Base-by-base conservation (phyloP, 2,888 invertebrate species). In the Diaprepes abbreviatus region DNA sequence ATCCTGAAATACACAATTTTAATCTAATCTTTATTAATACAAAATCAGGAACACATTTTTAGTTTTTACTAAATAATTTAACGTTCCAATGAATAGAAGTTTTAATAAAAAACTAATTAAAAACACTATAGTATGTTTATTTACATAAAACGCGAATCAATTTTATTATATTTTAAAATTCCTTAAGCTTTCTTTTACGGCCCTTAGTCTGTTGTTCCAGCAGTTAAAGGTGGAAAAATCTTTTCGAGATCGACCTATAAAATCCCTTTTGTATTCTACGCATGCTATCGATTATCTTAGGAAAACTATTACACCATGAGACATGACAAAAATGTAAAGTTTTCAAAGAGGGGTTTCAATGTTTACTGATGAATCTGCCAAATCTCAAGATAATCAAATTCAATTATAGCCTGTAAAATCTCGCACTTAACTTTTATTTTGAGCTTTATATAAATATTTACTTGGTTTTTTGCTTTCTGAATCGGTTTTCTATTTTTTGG, bases 221-320 rank as follows among this genome's bases (percentile, higher is more conserved):
- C 55, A 70, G 66, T 70, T 66, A 70, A 66, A 70, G 70, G 70
- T 70, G 36, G 70, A 70, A 70, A 70, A 70, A 66, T 66, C 68
- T 62, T 54, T 57, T 55, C 19, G 40, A 66, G 60, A 66, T 70
- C 66, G 70, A 70, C 65, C 70, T 59, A 70, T 70, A 70, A 70
- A 70, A 66, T n/a, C 59, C 40, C 55, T 66, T 70, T 70, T 66
- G 66, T 70, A 70, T 70, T 70, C 70, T 55, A 70, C 70, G 65
- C 70, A 60, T 66, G 70, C 43, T 40, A 70, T 70, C 70, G 66
- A 70, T 70, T 70, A 70, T 70, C 70, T 70, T 70, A 70, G 66
- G 62, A 70, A 70, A 70, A 70, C 70, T 70, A 70, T 70, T 70
- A 70, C 70, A 70, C 70, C 66, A 66, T 70, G 60, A 70, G 66